Evolutionary conservation across 2,797 vertebrate species (phyloP), one percentile per base, ranked within the genome.

Genomic region (Tangara arthus): DNA sequence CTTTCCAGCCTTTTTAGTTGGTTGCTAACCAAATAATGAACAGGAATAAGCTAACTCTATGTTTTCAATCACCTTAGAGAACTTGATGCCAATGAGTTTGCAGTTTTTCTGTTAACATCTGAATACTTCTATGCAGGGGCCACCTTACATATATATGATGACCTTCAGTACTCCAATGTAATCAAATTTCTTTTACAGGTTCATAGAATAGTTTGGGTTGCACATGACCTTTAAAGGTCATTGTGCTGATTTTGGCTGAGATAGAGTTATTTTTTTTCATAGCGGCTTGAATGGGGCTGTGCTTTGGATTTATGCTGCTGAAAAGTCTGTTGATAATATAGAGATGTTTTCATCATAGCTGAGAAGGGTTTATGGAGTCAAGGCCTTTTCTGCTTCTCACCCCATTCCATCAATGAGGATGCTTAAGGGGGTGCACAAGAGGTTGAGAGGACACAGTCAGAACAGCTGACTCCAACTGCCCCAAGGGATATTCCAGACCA

Each of bases 1-100:
- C 35, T 70, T 87, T 71, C 49, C 78, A 94, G 26, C 60, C 37
- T 87, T 90, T 73, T 46, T 53, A 66, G 22, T 56, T 72, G 34
- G 37, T 77, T 55, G n/a, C 64, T 80, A 90, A 70, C 42, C 52
- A 81, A 81, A 56, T 82, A 91, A 85, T 13, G 34, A 92, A 70
- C 10, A 10, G 37, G 15, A 39, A 32, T 61, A 75, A 68, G 46
- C 60, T 55, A 87, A 77, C 35, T 82, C 75, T 57, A 35, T 17
- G 64, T 77, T 90, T 93, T 82, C 61, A 61, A 27, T 93, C 92
- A 89, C 56, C 32, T 82, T 60, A 41, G 49, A 26, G 83, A 84
- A 60, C 8, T 18, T 77, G 52, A 80, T 50, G 71, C 27, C 60
- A 60, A 32, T 47, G 41, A 30, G 4, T 73, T 68, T 57, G 27